Evolutionary conservation across 1,140 invertebrate species (phyloP).

Genomic region (Leptinotarsa defecta): DNA sequence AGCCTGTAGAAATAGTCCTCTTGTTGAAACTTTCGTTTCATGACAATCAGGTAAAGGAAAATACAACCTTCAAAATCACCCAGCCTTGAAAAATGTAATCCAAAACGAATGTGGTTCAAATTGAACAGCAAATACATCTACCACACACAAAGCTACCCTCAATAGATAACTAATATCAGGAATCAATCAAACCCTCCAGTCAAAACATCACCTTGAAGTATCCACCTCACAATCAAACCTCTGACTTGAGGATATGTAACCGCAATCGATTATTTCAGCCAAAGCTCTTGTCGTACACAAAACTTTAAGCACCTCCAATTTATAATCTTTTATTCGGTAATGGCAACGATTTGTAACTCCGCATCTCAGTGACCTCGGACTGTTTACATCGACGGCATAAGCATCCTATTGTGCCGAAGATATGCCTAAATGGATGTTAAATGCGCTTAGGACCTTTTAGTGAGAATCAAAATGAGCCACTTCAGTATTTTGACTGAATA

Average conservation of each 20-base stretch:
- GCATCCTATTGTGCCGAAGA: conserved; percentile 35
- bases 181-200: conserved; percentile 26
- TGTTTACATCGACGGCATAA: conserved; percentile 41
- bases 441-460: conserved; percentile 42
- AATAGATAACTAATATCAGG: not conserved
- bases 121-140: no score
- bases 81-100: no score
- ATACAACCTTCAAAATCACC: no score
- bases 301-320: conserved; percentile 44
- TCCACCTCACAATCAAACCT: not conserved
- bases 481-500: conserved; percentile 31
- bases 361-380: conserved; percentile 35
- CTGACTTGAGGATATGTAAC: conserved; percentile 31
- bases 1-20: no score
- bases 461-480: conserved; percentile 41
- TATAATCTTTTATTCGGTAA: conserved; percentile 50
- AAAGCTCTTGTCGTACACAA: conserved; percentile 22
- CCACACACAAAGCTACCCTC: no score
- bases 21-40: no score
- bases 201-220: conserved; percentile 29
- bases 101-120: no score
- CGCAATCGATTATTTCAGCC: conserved; percentile 41
- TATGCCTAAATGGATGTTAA: conserved; percentile 21
- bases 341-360: conserved; percentile 47
- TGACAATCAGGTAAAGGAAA: no score